Conservation (phyloP, 2,113 vertebrate genomes). For the Stercorarius parasiticus region DNA sequence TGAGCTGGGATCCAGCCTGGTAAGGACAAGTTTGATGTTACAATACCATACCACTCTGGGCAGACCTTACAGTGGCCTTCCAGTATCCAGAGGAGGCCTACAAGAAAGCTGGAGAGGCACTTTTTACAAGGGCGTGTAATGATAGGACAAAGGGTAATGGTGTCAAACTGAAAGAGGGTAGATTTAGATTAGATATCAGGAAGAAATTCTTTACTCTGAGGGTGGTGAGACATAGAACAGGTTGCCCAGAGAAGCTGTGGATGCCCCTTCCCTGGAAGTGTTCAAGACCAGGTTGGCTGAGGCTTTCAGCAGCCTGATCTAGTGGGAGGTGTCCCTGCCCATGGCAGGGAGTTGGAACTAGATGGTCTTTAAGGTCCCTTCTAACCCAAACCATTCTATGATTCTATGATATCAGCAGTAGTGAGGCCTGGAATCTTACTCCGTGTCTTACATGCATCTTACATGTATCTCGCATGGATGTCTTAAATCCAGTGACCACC, state of each 20-base stretch:
- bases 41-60: too few species aligned
- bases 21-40: not conserved
- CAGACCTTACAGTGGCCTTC: not conserved
- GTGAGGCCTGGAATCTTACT: not conserved
- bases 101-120: not conserved
- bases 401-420: not conserved
- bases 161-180: not conserved
- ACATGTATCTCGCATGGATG: rapidly evolving
- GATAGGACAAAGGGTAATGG: not conserved
- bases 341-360: not conserved
- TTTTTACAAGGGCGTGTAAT: not conserved
- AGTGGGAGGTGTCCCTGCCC: not conserved
- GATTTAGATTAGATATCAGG: not conserved
- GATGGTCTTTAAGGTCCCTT: not conserved
- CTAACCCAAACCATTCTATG: not conserved
- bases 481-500: not conserved
- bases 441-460: rapidly evolving
- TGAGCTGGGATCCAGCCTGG: not conserved
- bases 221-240: not conserved
- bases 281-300: not conserved
- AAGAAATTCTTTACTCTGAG: not conserved
- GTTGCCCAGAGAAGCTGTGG: not conserved
- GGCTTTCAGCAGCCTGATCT: not conserved
- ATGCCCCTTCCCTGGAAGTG: not conserved
- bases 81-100: not conserved